These are phyloP conservation scores for Hypomecis punctinalis DNA, from an alignment of 2,888 invertebrate species.

Conservation along the genomic window DNA sequence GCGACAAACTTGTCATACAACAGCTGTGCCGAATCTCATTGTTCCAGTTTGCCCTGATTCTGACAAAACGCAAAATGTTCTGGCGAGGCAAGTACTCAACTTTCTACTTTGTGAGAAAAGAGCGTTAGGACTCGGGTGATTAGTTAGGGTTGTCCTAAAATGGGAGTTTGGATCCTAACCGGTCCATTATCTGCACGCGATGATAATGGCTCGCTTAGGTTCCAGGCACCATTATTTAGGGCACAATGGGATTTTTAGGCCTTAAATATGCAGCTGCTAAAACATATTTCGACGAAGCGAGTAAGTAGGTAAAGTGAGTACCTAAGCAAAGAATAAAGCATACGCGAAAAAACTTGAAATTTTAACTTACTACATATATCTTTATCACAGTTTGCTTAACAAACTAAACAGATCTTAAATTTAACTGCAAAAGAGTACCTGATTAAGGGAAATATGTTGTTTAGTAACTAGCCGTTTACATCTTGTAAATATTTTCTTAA, in stretches of 20 bases:
- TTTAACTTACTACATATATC: too few relatives aligned
- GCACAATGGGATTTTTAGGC: neutral
- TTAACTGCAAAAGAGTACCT: too few relatives aligned
- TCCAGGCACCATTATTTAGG: neutral
- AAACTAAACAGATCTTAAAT: too few relatives aligned
- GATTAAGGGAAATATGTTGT: too few relatives aligned
- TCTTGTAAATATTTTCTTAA: too few relatives aligned
- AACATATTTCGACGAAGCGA: too few relatives aligned
- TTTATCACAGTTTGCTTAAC: too few relatives aligned
- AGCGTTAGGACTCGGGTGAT: neutral
- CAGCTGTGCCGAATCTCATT: conserved; percentile 67
- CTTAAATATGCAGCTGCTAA: neutral
- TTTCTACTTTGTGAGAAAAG: conserved; percentile 28
- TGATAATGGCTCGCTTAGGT: neutral
- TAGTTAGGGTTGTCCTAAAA: neutral
- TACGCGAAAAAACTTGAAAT: too few relatives aligned
- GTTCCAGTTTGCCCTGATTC: conserved; percentile 62
- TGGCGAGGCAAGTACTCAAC: conserved; percentile 60
- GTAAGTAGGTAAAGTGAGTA: too few relatives aligned
- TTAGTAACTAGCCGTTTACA: too few relatives aligned
- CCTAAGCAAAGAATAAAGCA: too few relatives aligned
- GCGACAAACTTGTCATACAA: conserved; percentile 59
- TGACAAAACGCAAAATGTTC: conserved; percentile 61
- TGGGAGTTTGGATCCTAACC: neutral
- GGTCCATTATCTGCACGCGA: conserved; percentile 5